phyloP scores from a whole-genome alignment of 2,888 invertebrate species.

The Piscicola geometra region DNA sequence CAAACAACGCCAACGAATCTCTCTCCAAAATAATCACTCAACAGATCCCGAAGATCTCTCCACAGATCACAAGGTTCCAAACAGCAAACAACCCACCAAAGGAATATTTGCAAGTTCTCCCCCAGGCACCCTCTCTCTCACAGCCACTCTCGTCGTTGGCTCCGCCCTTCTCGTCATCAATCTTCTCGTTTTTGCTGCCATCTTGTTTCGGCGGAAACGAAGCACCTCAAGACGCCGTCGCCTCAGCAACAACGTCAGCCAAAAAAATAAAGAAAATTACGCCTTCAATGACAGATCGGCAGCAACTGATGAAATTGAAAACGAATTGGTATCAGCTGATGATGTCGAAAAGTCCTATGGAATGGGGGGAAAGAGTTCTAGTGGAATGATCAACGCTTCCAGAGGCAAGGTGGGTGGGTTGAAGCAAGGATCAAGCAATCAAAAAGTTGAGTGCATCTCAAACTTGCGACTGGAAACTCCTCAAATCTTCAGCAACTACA shows the following conservation, averaged over 20 bases:
- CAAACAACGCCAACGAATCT: neutral
- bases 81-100: neutral
- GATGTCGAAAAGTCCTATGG: neutral
- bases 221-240: neutral
- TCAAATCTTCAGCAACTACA: neutral
- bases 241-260: neutral
- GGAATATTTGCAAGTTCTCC: neutral
- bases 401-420: no score
- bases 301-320: neutral
- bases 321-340: neutral
- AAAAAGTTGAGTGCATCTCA: neutral
- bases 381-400: no score
- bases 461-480: neutral
- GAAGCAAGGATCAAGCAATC: neutral
- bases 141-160: conserved; percentile 15
- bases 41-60: neutral
- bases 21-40: neutral
- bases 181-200: conserved; percentile 24
- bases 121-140: conserved; percentile 12
- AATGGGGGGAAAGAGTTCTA: no score
- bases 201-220: conserved; percentile 7
- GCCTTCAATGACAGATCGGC: neutral
- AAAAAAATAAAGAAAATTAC: neutral
- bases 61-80: neutral
- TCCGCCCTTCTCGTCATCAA: conserved; percentile 12